Base-by-base conservation (phyloP, 2,113 vertebrate genomes). In the Tenebrosternarchus preto region DNA sequence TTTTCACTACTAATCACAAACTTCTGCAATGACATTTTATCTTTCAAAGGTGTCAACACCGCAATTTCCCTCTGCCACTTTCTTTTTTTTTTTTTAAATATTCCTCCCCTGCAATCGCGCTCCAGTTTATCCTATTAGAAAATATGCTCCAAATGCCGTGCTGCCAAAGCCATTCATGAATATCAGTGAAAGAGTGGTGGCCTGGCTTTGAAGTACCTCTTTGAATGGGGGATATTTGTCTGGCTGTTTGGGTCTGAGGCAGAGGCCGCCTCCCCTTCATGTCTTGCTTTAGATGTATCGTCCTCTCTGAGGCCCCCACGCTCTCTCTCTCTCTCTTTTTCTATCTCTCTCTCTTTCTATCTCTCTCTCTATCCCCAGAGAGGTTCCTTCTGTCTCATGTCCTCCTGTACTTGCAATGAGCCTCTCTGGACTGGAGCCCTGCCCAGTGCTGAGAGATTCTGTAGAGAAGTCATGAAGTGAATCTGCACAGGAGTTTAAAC, bases 161-260 rank as follows among this genome's bases (percentile, higher is more conserved):
- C 73, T 70, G 59, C 84, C 59, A 70, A 56, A 77, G 76, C 56
- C 73, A 85, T 73, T 88, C 82, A 88, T 90, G 85, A 85, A 87
- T 89, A 87, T 84, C 86, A 87, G 80, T 78, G 77, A 73, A 22
- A 20, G 15, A 5, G 78, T 77, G 53, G 77, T 85, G 82, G 73
- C 78, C 16, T 25, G 1, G 81, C 82, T 88, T 86, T 90, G 85
- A 89, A 84, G 85, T 81, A 75, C 6, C 85, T 60, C 80, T 87
- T 80, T 87, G 70, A 87, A 84, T 83, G 64, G 16, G 27, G 76
- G 82, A 82, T 80, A 83, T 87, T 86, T 87, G 82, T 86, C 76
- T 85, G 73, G 67, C 22, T 69, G 36, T 84, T 66, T 84, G 83
- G 79, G 78, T 76, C 55, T 82, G 77, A 86, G 77, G 82, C 56